Conservation (phyloP, 2,113 vertebrate genomes). For the Drymodes brunneopygia region DNA sequence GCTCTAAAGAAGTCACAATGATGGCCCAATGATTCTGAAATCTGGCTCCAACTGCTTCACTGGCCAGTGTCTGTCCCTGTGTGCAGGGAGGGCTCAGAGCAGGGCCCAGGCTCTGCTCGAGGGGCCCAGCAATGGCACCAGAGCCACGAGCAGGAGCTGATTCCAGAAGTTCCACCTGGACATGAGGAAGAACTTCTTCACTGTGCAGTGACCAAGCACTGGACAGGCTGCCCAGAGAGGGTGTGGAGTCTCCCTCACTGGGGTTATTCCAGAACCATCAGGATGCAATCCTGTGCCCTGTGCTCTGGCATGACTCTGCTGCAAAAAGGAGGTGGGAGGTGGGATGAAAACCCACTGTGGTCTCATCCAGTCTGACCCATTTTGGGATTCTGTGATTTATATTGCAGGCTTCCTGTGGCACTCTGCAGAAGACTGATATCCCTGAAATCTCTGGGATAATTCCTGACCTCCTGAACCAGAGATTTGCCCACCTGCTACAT, state of each 20-base stretch:
- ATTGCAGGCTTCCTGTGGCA: fast-evolving
- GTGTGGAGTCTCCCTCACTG: neutral
- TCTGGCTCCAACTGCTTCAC: too few relatives aligned
- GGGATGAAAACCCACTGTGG: too few relatives aligned
- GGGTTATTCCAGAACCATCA: neutral
- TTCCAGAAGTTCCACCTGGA: neutral
- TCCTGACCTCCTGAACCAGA: neutral
- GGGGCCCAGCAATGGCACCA: neutral
- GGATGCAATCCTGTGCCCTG: neutral
- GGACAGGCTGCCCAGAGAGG: neutral
- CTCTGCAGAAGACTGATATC: neutral
- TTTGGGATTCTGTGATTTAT: neutral
- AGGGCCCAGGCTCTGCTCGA: neutral
- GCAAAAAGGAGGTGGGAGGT: neutral
- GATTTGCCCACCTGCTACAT: neutral
- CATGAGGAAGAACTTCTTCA: neutral
- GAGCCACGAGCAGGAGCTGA: fast-evolving
- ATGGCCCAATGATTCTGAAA: too few relatives aligned
- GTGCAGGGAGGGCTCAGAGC: neutral
- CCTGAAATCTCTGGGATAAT: neutral
- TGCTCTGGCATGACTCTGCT: neutral
- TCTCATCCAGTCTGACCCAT: neutral
- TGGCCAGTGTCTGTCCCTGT: neutral
- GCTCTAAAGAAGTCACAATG: neutral
- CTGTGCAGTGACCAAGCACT: neutral